phyloP scores from a whole-genome alignment of 2,113 vertebrate species.

The Struthidea cinerea region DNA sequence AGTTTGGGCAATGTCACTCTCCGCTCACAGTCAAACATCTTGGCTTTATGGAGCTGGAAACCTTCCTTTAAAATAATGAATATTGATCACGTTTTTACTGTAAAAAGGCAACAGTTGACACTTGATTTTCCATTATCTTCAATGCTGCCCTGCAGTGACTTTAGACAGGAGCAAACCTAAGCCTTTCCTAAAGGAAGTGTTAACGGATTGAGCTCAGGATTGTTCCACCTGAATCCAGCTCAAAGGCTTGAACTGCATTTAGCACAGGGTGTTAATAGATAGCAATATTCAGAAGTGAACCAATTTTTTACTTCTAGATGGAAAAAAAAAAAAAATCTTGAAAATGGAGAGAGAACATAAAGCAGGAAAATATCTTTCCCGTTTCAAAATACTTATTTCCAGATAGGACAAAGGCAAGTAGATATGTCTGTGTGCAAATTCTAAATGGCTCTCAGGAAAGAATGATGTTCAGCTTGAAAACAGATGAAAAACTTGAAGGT shows the following conservation, averaged over 20 bases:
- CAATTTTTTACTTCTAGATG: neutral
- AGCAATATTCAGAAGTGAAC: neutral
- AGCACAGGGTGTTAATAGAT: neutral
- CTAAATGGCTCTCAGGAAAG: neutral
- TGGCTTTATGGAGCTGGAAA: neutral
- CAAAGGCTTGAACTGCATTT: neutral
- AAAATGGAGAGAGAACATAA: neutral
- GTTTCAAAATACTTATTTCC: neutral
- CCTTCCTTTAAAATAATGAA: neutral
- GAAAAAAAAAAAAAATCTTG: neutral
- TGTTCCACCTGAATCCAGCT: neutral
- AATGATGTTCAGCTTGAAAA: neutral
- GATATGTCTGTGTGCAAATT: neutral
- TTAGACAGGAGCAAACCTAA: neutral
- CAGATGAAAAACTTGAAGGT: neutral
- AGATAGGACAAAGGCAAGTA: neutral
- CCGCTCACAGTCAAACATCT: neutral
- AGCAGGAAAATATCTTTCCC: neutral
- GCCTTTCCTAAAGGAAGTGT: neutral
- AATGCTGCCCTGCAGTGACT: neutral
- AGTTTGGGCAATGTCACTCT: neutral
- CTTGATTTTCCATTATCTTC: neutral
- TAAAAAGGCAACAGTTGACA: neutral
- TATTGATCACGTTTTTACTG: neutral
- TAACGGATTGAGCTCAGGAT: neutral